Conservation (phyloP, 2,113 vertebrate species). For the Heteronetta atricapilla region DNA sequence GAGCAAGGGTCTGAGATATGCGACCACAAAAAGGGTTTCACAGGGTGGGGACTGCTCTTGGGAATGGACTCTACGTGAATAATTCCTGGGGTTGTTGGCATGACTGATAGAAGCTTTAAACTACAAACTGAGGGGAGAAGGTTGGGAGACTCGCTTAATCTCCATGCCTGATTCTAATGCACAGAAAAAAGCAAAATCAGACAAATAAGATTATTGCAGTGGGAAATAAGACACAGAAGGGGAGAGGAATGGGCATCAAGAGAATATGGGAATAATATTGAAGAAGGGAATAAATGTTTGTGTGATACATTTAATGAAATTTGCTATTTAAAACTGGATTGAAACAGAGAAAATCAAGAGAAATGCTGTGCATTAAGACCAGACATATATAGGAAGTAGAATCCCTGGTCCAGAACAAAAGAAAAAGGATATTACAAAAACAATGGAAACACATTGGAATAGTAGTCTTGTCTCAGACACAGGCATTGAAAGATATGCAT, state of each 20-base stretch:
- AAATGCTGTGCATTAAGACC: constrained; percentile 39
- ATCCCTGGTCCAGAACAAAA: constrained; percentile 52
- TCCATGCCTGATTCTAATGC: not conserved
- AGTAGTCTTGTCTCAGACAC: constrained; percentile 24
- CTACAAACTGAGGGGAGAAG: not conserved
- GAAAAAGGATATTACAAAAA: constrained; percentile 32
- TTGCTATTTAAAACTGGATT: constrained; percentile 63
- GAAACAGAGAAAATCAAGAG: constrained; percentile 63
- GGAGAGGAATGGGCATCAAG: constrained; percentile 49
- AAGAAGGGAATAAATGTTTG: constrained; percentile 47
- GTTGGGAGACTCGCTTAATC: not conserved
- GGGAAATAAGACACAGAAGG: constrained; percentile 50
- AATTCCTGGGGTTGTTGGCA: not conserved
- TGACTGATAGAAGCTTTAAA: not conserved
- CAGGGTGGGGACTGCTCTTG: not conserved
- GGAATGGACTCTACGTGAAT: not conserved
- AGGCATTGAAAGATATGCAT: constrained; percentile 19
- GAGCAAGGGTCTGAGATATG: not conserved
- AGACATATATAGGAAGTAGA: constrained; percentile 34
- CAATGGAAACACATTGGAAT: constrained; percentile 20
- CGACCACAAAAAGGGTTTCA: not conserved
- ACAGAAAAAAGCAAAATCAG: constrained; percentile 12
- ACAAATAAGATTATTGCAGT: constrained; percentile 45
- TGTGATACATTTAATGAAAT: constrained; percentile 53
- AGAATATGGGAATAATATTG: constrained; percentile 53